Evolutionary conservation across 1,140 invertebrate species (phyloP).

Genomic region (Parasteatoda tepidariorum): DNA sequence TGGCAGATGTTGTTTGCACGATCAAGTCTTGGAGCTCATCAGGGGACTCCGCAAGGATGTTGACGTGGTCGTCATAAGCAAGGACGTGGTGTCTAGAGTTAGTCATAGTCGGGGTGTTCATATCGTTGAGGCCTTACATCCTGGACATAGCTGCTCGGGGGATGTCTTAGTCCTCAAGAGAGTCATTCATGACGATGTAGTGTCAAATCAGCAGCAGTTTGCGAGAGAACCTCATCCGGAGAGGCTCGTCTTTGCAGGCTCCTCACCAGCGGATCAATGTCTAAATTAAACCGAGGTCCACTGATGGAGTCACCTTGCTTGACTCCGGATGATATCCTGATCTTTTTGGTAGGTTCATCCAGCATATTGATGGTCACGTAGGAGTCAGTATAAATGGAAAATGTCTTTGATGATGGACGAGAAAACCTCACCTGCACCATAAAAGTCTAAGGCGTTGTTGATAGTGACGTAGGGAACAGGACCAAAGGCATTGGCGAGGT

Average conservation of each 20-base stretch:
- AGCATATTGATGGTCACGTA: background rate
- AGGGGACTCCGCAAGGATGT: background rate
- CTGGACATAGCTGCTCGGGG: background rate
- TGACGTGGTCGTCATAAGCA: background rate
- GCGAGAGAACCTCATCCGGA: background rate
- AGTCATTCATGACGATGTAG: background rate
- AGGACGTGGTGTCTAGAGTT: background rate
- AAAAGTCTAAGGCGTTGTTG: too few relatives aligned
- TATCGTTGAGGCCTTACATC: background rate
- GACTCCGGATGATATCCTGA: slow-evolving; percentile 65
- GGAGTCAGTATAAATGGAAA: background rate
- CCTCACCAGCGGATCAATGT: slow-evolving; percentile 64
- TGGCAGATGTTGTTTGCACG: too few relatives aligned
- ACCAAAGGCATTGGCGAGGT: too few relatives aligned
- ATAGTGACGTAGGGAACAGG: too few relatives aligned
- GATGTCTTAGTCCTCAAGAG: background rate
- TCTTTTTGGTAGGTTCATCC: slow-evolving; percentile 62
- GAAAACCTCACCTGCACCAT: too few relatives aligned
- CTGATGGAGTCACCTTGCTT: slow-evolving; percentile 68
- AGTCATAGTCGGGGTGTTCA: background rate
- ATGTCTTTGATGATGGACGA: too few relatives aligned
- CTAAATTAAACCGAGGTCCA: slow-evolving; percentile 68
- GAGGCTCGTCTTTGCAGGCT: background rate
- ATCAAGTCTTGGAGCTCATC: background rate
- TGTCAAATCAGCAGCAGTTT: background rate